Conservation (phyloP, 2,113 vertebrate species). For the Phodopus roborovskii region DNA sequence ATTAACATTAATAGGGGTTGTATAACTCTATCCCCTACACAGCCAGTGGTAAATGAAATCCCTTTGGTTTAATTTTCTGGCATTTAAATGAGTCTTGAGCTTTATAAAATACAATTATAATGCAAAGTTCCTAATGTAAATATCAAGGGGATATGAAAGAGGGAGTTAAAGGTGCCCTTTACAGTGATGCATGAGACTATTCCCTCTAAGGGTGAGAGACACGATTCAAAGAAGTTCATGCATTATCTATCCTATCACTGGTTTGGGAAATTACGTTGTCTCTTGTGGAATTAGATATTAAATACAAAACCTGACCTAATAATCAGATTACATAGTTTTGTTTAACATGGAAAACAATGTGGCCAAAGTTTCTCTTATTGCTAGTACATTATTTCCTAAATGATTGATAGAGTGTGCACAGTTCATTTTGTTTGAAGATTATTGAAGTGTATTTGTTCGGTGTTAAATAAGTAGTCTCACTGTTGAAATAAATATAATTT, state of each 20-base stretch:
- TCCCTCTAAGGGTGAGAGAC: conserved; percentile 51
- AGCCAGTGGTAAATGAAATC: conserved; percentile 75
- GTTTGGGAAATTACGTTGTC: conserved; percentile 20
- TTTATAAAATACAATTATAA: conserved; percentile 79
- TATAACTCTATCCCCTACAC: conserved; percentile 72
- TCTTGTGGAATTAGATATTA: conserved; percentile 63
- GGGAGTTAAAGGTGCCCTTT: conserved; percentile 77
- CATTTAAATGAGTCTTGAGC: conserved; percentile 75
- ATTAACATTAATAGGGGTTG: conserved; percentile 75
- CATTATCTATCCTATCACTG: conserved; percentile 34
- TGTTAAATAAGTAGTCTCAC: not conserved
- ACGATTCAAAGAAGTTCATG: conserved; percentile 32
- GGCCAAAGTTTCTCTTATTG: not conserved
- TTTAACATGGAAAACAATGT: conserved; percentile 40
- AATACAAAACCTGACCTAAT: conserved; percentile 34
- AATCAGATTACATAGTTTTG: not conserved
- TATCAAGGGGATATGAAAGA: conserved; percentile 47
- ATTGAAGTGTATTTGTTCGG: not conserved
- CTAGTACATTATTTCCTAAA: conserved; percentile 6
- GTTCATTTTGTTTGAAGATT: not conserved
- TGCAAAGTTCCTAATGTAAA: conserved; percentile 75
- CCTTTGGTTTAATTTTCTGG: conserved; percentile 70
- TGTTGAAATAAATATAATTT: not conserved
- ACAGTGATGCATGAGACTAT: conserved; percentile 12
- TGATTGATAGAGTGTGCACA: not conserved